Conservation (phyloP, 2,797 vertebrate species). For the Eupleurogrammus muticus region DNA sequence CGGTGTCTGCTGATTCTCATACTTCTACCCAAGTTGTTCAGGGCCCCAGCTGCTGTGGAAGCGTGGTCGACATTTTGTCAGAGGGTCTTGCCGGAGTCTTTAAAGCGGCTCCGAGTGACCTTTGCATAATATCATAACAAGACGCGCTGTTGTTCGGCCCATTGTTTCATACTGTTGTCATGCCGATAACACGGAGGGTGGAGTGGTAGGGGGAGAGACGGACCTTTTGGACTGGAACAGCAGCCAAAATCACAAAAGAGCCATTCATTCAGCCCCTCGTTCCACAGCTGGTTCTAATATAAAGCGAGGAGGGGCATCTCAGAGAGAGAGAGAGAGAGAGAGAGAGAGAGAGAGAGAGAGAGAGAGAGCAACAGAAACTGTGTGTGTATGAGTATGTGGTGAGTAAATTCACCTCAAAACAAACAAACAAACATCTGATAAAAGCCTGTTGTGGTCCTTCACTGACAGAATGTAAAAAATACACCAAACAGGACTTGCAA, state of each 20-base stretch:
- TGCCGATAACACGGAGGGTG: constrained; percentile 63
- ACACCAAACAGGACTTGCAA: constrained; percentile 17
- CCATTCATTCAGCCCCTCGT: constrained; percentile 82
- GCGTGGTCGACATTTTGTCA: constrained; percentile 61
- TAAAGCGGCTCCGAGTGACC: constrained; percentile 46
- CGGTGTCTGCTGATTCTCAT: constrained; percentile 61
- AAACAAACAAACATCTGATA: constrained; percentile 76
- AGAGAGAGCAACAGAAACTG: constrained; percentile 29
- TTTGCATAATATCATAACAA: constrained; percentile 68
- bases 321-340: constrained; percentile 42
- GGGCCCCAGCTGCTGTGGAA: constrained; percentile 18
- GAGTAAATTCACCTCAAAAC: constrained; percentile 71
- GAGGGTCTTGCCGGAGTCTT: constrained; percentile 15
- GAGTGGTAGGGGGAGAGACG: constrained; percentile 62
- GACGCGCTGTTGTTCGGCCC: constrained; percentile 53
- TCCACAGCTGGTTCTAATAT: constrained; percentile 89
- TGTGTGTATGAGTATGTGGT: constrained; percentile 49
- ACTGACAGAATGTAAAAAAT: constrained; percentile 62
- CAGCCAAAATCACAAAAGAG: constrained; percentile 87
- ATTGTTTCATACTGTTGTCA: constrained; percentile 79
- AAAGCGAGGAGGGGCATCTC: constrained; percentile 76
- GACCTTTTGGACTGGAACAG: constrained; percentile 78
- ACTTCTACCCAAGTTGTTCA: constrained; percentile 25
- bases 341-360: constrained; percentile 44
- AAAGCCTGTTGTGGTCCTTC: constrained; percentile 65